These are phyloP conservation scores for Mesembrinibis cayennensis DNA, from an alignment of 2,113 vertebrate species.

Conservation along the genomic window DNA sequence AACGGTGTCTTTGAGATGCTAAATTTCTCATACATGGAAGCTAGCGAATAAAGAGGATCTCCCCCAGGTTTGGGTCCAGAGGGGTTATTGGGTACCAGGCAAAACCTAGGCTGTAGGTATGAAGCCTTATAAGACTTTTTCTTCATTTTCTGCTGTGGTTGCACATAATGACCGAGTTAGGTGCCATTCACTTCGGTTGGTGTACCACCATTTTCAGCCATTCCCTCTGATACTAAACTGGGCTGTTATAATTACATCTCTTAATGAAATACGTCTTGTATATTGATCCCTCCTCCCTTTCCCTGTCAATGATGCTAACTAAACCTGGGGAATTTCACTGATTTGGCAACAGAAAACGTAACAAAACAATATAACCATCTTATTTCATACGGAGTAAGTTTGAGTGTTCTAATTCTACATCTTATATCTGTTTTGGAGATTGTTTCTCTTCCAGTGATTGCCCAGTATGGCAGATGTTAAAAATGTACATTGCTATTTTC, in stretches of 20 bases:
- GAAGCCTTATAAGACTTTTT: neutral
- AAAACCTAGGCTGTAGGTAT: neutral
- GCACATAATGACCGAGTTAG: neutral
- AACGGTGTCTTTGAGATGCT: neutral
- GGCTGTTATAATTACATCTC: neutral
- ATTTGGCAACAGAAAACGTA: neutral
- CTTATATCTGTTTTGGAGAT: neutral
- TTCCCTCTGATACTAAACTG: neutral
- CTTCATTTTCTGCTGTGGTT: neutral
- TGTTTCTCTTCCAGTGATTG: neutral
- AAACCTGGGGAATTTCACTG: neutral
- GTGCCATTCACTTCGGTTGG: neutral
- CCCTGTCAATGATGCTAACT: neutral
- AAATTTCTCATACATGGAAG: neutral
- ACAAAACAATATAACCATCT: neutral
- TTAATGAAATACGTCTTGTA: neutral
- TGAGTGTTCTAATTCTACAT: neutral
- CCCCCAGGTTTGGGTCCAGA: neutral
- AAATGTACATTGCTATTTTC: neutral
- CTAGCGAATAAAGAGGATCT: neutral
- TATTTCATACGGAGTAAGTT: neutral
- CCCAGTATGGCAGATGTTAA: conserved; percentile 16
- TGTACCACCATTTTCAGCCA: neutral
- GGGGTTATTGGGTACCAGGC: neutral
- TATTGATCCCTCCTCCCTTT: neutral